phyloP scores from a whole-genome alignment of 2,888 invertebrate species.

The Hyalella azteca region DNA sequence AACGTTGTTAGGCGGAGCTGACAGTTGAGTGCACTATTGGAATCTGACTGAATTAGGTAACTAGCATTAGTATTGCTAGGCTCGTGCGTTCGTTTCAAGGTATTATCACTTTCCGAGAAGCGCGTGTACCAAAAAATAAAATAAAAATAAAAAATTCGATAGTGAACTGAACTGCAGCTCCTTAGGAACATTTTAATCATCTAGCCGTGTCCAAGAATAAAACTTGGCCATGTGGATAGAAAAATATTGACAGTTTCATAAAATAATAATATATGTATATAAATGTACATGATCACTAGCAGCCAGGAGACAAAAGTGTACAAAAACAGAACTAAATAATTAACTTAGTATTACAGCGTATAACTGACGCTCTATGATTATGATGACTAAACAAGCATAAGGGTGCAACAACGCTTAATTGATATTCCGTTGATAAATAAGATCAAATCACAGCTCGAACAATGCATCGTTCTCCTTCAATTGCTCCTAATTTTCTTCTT shows the following conservation, averaged over 20 bases:
- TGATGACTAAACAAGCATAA: slow-evolving; percentile 23
- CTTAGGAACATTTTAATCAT: neutral
- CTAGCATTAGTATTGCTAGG: no score
- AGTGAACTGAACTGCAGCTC: neutral
- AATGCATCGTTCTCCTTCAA: slow-evolving; percentile 5
- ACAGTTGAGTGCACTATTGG: neutral
- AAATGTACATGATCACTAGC: no score
- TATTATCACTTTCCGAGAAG: no score
- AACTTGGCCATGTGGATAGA: neutral
- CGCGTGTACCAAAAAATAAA: neutral
- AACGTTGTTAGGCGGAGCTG: neutral
- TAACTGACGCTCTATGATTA: slow-evolving; percentile 10
- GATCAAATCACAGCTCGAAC: slow-evolving; percentile 5
- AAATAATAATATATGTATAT: neutral
- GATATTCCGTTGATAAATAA: neutral
- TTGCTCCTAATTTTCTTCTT: slow-evolving; percentile 7
- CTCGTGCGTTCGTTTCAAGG: no score
- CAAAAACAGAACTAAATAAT: neutral
- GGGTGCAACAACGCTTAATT: neutral
- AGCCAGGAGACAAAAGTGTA: neutral
- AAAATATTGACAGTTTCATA: neutral
- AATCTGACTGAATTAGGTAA: neutral
- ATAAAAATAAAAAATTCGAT: neutral
- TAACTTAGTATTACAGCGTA: neutral
- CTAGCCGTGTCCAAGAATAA: neutral